Evolutionary conservation across 2,113 vertebrate species (phyloP).

Genomic region (Mormyrus lacerda): DNA sequence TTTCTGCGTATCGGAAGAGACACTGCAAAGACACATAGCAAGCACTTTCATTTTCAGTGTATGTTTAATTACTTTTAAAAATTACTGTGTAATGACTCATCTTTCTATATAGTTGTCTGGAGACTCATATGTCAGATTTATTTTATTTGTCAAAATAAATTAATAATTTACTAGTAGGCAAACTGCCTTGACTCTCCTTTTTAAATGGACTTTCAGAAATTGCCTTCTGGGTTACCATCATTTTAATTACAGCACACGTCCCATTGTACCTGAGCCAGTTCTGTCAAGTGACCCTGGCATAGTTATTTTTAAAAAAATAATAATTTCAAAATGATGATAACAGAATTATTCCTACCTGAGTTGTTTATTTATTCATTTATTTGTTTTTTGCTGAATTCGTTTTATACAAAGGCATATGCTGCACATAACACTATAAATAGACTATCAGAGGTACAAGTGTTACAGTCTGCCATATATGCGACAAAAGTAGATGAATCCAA

Average conservation of each 20-base stretch:
- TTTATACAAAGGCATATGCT: neutral
- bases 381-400: neutral
- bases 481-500: neutral
- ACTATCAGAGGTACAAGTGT: neutral
- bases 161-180: constrained; percentile 8
- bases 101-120: neutral
- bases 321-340: neutral
- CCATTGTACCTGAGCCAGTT: neutral
- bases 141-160: neutral
- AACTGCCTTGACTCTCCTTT: neutral
- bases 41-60: constrained; percentile 1
- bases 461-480: neutral
- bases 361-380: neutral
- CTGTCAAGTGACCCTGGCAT: neutral
- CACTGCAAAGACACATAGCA: constrained; percentile 23
- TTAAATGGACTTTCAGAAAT: neutral
- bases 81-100: constrained; percentile 18
- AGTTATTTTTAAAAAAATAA: neutral
- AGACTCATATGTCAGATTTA: neutral
- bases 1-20: neutral
- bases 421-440: neutral
- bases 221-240: neutral
- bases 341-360: neutral
- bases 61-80: neutral
- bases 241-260: neutral